phyloP scores from a whole-genome alignment of 2,888 invertebrate species.

The Autographa gamma region DNA sequence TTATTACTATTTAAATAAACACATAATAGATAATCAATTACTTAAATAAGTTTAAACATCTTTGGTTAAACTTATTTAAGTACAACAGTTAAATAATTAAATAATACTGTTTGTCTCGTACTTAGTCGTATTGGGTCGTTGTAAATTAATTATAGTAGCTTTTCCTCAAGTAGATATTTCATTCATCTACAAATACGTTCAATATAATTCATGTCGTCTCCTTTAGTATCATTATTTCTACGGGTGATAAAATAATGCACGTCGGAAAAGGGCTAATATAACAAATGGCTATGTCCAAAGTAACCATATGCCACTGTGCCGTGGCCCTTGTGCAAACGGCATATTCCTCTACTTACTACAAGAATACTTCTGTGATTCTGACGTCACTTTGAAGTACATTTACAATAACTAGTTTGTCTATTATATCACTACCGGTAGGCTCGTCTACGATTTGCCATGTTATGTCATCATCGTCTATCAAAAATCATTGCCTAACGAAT shows the following conservation, averaged over 20 bases:
- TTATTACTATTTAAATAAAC: too few relatives aligned
- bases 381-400: constrained; percentile 14
- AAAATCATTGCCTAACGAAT: constrained; percentile 8
- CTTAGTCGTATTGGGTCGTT: too few relatives aligned
- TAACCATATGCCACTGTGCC: not conserved
- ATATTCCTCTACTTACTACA: not conserved
- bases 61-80: too few relatives aligned
- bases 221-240: too few relatives aligned
- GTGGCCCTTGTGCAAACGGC: not conserved
- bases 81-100: not conserved
- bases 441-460: not conserved
- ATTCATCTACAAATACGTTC: too few relatives aligned
- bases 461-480: constrained; percentile 23
- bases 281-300: not conserved
- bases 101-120: too few relatives aligned
- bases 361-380: too few relatives aligned
- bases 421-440: not conserved
- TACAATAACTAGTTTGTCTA: not conserved
- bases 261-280: not conserved
- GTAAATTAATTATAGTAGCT: too few relatives aligned
- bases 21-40: constrained; percentile 6
- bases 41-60: not conserved
- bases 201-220: too few relatives aligned
- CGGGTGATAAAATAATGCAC: not conserved
- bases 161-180: too few relatives aligned